Evolutionary conservation across 2,797 vertebrate genomes (phyloP), one percentile per base, ranked within the genome.

Genomic region (Heterohyrax brucei): DNA sequence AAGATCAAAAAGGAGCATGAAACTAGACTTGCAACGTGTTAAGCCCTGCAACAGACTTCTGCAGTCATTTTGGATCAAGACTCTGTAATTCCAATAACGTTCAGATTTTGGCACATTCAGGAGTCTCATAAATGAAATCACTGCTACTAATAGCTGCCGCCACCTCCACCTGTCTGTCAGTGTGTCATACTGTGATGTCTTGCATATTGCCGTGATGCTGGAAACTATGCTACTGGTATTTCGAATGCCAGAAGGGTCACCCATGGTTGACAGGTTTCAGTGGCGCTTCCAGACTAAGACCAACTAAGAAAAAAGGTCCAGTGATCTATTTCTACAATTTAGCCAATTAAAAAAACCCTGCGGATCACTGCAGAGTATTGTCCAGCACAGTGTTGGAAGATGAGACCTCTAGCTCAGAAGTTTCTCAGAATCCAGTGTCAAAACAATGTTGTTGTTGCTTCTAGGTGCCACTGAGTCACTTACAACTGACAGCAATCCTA

Each of bases 61-160:
- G 10, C 46, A 26, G 26, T 75, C 18, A 3, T 59, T 48, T 62
- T 46, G 33, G 46, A 77, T 50, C 6, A n/a, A 86, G 79, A 80
- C 46, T 75, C 39, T n/a, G 30, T 44, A 19, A 56, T 10, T 50
- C 70, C 26, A 19, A n/a, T 9, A 89, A 24, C n/a, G 44, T 91
- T 93, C 77, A 56, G 22, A 56, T 62, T 28, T 24, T 14, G 4
- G 33, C 22, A 72, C 14, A n/a, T 53, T 70, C 3, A 2, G 4
- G 76, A 94, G 21, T 62, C 44, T 76, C 75, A 9, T 19, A 70
- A 88, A 89, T 79, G 77, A 79, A 92, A 78, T 61, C 28, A 30
- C 83, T 21, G 39, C 62, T 64, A 30, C 46, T 7, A 75, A 75
- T 7, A 44, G 22, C n/a, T 66, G 39, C 24, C 10, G 76, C 33